These are phyloP conservation scores for Gallinago media DNA, from an alignment of 2,113 vertebrate species.

Conservation along the genomic window DNA sequence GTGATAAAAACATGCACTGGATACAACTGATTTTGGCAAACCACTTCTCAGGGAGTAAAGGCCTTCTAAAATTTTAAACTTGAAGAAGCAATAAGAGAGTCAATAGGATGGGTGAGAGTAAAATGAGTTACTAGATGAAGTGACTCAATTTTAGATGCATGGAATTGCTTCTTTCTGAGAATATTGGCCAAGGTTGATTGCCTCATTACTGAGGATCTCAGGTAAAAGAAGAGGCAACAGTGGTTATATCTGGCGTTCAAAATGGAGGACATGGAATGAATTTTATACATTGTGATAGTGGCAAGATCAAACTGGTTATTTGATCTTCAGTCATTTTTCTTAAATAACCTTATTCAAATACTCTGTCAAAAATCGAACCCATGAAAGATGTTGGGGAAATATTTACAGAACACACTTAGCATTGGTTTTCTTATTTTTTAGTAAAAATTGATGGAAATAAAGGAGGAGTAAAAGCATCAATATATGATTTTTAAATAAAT, in stretches of 20 bases:
- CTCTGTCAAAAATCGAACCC: background rate
- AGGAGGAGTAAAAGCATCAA: background rate
- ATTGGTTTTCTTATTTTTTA: background rate
- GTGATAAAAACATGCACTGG: background rate
- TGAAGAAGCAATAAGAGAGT: background rate
- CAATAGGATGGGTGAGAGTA: background rate
- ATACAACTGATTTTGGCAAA: background rate
- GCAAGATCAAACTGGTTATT: background rate
- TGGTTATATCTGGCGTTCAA: background rate
- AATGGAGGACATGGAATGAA: background rate
- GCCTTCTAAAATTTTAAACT: background rate
- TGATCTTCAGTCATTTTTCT: background rate
- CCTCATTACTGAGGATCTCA: background rate
- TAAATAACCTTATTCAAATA: background rate
- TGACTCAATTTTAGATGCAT: background rate
- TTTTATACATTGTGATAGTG: background rate
- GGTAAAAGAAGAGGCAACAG: background rate
- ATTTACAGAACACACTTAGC: background rate
- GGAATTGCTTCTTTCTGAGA: background rate
- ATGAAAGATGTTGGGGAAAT: background rate
- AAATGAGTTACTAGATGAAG: background rate
- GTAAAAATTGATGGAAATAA: background rate
- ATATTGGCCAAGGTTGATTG: background rate
- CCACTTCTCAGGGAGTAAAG: background rate
- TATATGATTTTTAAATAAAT: background rate